A percentile compares a stretch with the other conserved stretches of the same genome.
Evolutionary conservation across 2,797 vertebrate genomes (phyloP).

Genomic region (Champsocephalus esox): DNA sequence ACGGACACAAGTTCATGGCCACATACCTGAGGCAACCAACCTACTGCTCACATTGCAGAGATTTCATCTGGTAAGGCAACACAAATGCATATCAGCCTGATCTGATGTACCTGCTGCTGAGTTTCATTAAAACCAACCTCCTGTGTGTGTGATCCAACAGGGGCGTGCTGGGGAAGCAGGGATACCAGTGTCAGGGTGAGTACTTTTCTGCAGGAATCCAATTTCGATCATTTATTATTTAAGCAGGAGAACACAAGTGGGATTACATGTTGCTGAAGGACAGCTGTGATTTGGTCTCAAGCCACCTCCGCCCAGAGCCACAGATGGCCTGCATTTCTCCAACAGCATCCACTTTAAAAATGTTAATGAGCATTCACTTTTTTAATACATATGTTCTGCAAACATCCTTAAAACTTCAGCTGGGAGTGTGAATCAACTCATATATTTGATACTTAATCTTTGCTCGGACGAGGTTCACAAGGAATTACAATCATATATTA

Average conservation of each 20-base stretch:
- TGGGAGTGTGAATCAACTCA: slow-evolving; percentile 1
- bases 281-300: slow-evolving; percentile 65
- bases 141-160: slow-evolving; percentile 80
- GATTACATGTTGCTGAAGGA: slow-evolving; percentile 58
- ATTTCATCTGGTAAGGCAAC: slow-evolving; percentile 94
- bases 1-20: slow-evolving; percentile 99
- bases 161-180: slow-evolving; percentile 99
- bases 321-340: slow-evolving; percentile 5
- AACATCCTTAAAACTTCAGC: slow-evolving; percentile 1
- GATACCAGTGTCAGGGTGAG: slow-evolving; percentile 99
- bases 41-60: slow-evolving; percentile 97
- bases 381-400: background rate
- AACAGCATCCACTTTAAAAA: slow-evolving; percentile 5
- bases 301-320: slow-evolving; percentile 17
- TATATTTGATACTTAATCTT: background rate
- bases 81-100: slow-evolving; percentile 12
- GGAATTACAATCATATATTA: background rate
- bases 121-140: slow-evolving; percentile 27
- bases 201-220: slow-evolving; percentile 46
- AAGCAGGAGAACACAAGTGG: slow-evolving; percentile 47
- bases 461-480: background rate
- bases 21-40: slow-evolving; percentile 98
- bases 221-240: slow-evolving; percentile 70
- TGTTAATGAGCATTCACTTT: background rate
- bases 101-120: background rate